These are phyloP conservation scores for Melieria picta DNA, from an alignment of 2,888 invertebrate genomes.

Conservation along the genomic window DNA sequence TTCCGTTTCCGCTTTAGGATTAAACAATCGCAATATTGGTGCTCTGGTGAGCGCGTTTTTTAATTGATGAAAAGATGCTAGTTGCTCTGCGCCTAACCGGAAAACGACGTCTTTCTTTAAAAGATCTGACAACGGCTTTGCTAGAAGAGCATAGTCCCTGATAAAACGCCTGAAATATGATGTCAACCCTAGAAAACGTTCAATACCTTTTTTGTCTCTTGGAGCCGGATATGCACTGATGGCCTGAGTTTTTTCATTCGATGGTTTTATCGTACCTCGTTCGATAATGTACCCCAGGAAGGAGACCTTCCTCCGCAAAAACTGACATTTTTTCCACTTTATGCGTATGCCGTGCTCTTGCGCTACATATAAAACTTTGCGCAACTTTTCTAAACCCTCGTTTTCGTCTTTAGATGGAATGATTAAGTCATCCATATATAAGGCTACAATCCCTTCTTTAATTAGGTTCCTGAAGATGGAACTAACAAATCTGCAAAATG, in stretches of 20 bases:
- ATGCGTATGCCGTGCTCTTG: slow-evolving; percentile 32
- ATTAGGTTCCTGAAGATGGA: slow-evolving; percentile 29
- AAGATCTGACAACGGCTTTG: slow-evolving; percentile 53
- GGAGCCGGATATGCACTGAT: slow-evolving; percentile 21
- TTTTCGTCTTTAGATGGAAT: slow-evolving; percentile 18
- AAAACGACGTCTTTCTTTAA: slow-evolving; percentile 34
- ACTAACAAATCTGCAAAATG: slow-evolving; percentile 8
- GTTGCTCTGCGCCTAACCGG: slow-evolving; percentile 33
- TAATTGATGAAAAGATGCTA: slow-evolving; percentile 34
- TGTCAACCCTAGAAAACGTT: slow-evolving; percentile 28
- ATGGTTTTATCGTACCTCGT: slow-evolving; percentile 20
- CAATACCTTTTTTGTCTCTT: slow-evolving; percentile 17
- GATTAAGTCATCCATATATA: slow-evolving; percentile 35
- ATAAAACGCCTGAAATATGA: slow-evolving; percentile 25
- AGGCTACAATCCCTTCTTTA: background rate
- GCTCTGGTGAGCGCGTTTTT: slow-evolving; percentile 29
- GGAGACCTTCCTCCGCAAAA: slow-evolving; percentile 21
- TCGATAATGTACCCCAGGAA: slow-evolving; percentile 37
- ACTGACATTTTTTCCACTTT: slow-evolving; percentile 30
- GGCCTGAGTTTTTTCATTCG: slow-evolving; percentile 18
- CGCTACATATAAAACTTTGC: slow-evolving; percentile 33
- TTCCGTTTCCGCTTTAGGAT: slow-evolving; percentile 40
- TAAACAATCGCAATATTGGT: slow-evolving; percentile 42
- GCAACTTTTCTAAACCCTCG: slow-evolving; percentile 18
- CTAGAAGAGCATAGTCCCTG: slow-evolving; percentile 45